A percentile compares a stretch with the other conserved stretches of the same genome.
phyloP scores from a whole-genome alignment of 1,140 invertebrate genomes.

The Diorhabda sublineata region DNA sequence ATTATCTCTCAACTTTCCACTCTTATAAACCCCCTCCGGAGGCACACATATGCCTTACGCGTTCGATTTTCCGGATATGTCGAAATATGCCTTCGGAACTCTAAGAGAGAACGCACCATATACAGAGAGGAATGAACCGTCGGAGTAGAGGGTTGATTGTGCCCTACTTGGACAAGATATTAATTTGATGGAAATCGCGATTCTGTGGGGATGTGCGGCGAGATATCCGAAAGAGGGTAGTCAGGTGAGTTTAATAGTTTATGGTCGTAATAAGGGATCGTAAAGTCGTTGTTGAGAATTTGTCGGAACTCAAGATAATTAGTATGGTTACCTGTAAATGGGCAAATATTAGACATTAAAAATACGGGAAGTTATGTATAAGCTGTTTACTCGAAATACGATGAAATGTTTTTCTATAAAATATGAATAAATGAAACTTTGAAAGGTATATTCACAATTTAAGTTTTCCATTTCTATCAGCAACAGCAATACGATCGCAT shows the following conservation, averaged over 20 bases:
- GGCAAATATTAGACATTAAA: no score
- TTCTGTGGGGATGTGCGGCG: constrained; percentile 12
- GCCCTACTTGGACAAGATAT: constrained; percentile 3
- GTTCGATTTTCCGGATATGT: constrained; percentile 35
- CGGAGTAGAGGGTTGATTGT: no score
- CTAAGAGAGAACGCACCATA: not conserved
- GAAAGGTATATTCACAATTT: no score
- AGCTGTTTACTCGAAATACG: no score
- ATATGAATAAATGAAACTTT: no score
- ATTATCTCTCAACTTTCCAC: constrained; percentile 8
- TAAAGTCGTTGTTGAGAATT: not conserved
- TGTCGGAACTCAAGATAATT: not conserved
- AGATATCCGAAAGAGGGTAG: not conserved
- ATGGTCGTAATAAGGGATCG: not conserved
- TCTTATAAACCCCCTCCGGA: not conserved
- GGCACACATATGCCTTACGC: constrained; percentile 19
- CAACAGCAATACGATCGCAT: no score
- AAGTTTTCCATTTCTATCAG: no score
- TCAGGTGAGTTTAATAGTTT: constrained; percentile 2
- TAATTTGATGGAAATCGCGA: constrained; percentile 25
- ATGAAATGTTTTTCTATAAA: no score
- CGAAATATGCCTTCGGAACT: constrained; percentile 23
- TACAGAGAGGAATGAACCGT: not conserved
- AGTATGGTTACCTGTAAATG: no score
- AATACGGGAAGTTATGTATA: no score